These are phyloP conservation scores for Cecropterus lyciades DNA, from an alignment of 1,140 invertebrate species.

Conservation along the genomic window DNA sequence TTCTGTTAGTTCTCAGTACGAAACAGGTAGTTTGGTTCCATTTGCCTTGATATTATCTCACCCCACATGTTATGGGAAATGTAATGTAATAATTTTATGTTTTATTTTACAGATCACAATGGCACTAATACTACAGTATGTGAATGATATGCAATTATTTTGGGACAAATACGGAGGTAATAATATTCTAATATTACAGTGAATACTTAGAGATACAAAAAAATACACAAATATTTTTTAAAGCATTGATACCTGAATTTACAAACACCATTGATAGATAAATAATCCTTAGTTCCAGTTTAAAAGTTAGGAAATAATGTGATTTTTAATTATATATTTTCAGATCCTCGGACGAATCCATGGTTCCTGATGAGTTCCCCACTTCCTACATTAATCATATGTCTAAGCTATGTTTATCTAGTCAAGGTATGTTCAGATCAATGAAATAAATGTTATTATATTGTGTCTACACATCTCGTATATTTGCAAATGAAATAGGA, in stretches of 20 bases:
- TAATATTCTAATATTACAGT: too few relatives aligned
- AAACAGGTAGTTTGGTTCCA: constrained; percentile 34
- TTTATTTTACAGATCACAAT: constrained; percentile 79
- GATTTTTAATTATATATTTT: constrained; percentile 41
- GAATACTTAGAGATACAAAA: too few relatives aligned
- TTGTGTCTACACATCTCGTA: too few relatives aligned
- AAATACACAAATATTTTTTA: too few relatives aligned
- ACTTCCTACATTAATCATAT: constrained; percentile 91
- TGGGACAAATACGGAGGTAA: constrained; percentile 84
- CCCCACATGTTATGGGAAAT: constrained; percentile 12
- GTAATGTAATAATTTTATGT: constrained; percentile 18
- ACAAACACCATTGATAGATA: too few relatives aligned
- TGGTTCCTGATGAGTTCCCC: constrained; percentile 94
- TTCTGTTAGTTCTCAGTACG: constrained; percentile 38
- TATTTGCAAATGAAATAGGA: too few relatives aligned
- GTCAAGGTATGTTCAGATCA: constrained; percentile 86
- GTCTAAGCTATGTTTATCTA: constrained; percentile 90
- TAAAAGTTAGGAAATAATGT: too few relatives aligned
- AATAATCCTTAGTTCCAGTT: too few relatives aligned
- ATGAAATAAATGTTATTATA: too few relatives aligned
- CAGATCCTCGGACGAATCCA: constrained; percentile 92
- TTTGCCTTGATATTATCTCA: constrained; percentile 41
- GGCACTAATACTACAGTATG: constrained; percentile 81
- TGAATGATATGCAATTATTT: constrained; percentile 80
- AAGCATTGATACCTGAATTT: too few relatives aligned